Percentiles rank a stretch among this genome's conserved stretches.
phyloP scores from a whole-genome alignment of 2,113 vertebrate genomes.

The Oreotragus oreotragus region DNA sequence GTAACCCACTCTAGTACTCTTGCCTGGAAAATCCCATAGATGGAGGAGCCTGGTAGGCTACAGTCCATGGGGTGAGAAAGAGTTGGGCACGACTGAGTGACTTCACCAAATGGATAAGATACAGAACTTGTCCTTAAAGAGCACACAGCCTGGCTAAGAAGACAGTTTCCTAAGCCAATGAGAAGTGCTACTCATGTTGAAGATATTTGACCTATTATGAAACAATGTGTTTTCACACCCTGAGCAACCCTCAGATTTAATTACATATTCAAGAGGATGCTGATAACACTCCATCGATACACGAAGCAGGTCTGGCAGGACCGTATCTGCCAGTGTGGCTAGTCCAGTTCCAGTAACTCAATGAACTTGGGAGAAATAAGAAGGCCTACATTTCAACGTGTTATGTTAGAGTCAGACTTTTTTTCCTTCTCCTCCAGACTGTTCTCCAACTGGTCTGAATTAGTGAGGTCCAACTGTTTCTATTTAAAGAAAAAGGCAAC shows the following conservation, averaged over 20 bases:
- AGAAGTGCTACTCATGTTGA: neutral
- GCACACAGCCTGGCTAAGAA: neutral
- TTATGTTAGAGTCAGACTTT: constrained; percentile 38
- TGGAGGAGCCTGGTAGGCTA: no score
- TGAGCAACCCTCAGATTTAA: neutral
- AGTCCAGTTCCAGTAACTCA: constrained; percentile 2
- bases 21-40: no score
- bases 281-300: neutral
- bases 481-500: constrained; percentile 71
- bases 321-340: neutral
- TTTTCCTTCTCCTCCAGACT: constrained; percentile 43
- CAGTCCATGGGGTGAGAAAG: no score
- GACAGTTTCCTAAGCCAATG: neutral
- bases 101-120: neutral
- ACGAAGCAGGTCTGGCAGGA: neutral
- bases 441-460: constrained; percentile 71
- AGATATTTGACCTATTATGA: neutral
- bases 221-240: neutral
- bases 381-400: neutral
- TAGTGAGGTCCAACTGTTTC: constrained; percentile 65
- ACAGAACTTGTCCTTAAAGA: neutral
- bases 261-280: neutral
- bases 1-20: no score
- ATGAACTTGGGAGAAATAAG: neutral
- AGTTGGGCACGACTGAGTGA: no score